Percentiles rank a stretch among this genome's conserved stretches.
Evolutionary conservation across 1,140 invertebrate species (phyloP).

Genomic region (Battus philenor): DNA sequence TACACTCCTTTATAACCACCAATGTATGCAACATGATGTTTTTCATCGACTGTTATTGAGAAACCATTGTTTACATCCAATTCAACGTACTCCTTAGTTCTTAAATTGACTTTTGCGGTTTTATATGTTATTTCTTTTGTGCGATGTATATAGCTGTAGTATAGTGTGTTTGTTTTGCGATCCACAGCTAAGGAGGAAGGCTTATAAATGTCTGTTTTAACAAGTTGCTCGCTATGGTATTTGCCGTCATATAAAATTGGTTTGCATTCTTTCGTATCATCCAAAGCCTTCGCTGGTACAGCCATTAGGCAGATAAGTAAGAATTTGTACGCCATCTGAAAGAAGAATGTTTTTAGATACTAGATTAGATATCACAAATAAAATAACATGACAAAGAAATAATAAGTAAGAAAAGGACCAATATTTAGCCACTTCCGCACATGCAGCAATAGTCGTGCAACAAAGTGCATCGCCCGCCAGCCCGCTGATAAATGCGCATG

Average conservation of each 20-base stretch:
- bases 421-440: too few species aligned
- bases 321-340: constrained; percentile 3
- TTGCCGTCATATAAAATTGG: constrained; percentile 32
- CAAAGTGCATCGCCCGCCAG: too few species aligned
- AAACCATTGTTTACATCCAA: constrained; percentile 49
- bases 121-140: constrained; percentile 36
- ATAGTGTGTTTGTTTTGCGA: constrained; percentile 40
- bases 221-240: constrained; percentile 32
- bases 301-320: not conserved
- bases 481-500: too few species aligned
- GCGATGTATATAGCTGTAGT: constrained; percentile 47
- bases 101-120: constrained; percentile 41
- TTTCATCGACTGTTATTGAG: constrained; percentile 44
- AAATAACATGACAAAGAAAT: too few species aligned
- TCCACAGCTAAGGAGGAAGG: constrained; percentile 47
- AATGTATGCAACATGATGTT: constrained; percentile 43
- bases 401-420: too few species aligned
- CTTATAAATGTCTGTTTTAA: constrained; percentile 40
- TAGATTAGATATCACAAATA: too few species aligned
- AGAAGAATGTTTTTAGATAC: too few species aligned
- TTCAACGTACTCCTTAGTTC: constrained; percentile 42
- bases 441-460: too few species aligned
- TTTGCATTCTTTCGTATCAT: constrained; percentile 30
- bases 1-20: constrained; percentile 54
- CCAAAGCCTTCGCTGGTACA: not conserved